Base-by-base conservation (phyloP, 92 coral and sea anemone species). In the Ricordea florida region DNA sequence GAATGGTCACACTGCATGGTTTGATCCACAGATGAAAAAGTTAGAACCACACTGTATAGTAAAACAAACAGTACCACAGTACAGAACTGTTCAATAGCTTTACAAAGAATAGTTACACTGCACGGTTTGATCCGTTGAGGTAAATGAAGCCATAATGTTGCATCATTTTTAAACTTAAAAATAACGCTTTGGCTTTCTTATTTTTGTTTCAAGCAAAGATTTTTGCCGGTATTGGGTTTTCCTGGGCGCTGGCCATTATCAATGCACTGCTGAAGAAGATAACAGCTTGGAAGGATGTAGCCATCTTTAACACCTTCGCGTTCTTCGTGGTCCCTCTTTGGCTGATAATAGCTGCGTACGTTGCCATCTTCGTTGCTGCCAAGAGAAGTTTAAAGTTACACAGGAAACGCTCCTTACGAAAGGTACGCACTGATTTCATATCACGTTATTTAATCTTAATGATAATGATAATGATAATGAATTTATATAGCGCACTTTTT, bases 251-350 rank as follows among this genome's bases (percentile, higher is more conserved):
- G 9, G 88, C 90, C 2, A 56, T 91, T 31, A 43, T 84, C 4
- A 74, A 64, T 29, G 87, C 89, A 6, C 24, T 88, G 13, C 76
- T 87, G 13, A 78, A 53, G 57, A 24, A 18, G 55, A 62, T 62
- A 55, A 34, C 62, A 5, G 31, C 49, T 37, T 83, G 86, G 88
- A 24, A 14, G 24, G 66, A 72, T 69, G 72, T 83, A n/a, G 33
- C 87, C 2, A 47, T 82, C 50, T 36, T 87, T 20, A 79, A 70
- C 57, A 63, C 88, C 0, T 69, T 73, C 16, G 79, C 45, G 29
- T 87, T 91, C 75, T 91, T 91, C 64, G 36, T 87, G 20, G 76
- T 82, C 7, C 97, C 97, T 20, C 38, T 78, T 51, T 22, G 67
- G 13, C 22, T 87, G 29, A 91, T 91, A 15, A 27, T 91, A 15